These are phyloP conservation scores for Dendronephthya gigantea DNA, from an alignment of 64 coral and sea anemone species.

Conservation along the genomic window DNA sequence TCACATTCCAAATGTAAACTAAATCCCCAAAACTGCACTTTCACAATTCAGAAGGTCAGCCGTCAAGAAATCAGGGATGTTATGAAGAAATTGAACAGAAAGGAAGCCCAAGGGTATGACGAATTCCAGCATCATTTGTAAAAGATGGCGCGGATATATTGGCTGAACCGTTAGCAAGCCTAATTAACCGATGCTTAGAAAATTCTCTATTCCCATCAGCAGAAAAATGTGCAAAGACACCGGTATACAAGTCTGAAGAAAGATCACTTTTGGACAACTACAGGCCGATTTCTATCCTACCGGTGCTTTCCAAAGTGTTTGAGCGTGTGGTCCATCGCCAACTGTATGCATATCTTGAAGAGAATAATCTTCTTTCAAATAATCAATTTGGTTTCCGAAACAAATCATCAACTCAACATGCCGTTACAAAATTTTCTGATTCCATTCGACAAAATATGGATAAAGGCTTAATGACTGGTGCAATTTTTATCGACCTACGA, in stretches of 20 bases:
- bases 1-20: neutral
- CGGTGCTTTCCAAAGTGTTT: neutral
- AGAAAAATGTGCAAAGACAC: neutral
- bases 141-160: neutral
- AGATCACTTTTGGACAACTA: constrained; percentile 8
- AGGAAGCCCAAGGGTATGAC: neutral
- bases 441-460: too few relatives aligned
- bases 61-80: neutral
- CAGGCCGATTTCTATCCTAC: neutral
- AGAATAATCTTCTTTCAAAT: constrained; percentile 1
- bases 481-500: too few relatives aligned
- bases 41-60: neutral
- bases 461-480: too few relatives aligned
- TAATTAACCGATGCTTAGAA: neutral
- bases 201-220: constrained; percentile 8
- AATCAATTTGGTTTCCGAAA: neutral
- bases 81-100: neutral
- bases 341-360: constrained; percentile 1
- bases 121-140: neutral
- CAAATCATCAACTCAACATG: neutral
- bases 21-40: neutral
- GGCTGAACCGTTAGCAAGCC: neutral
- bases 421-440: too few relatives aligned
- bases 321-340: neutral
- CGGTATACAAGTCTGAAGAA: neutral